Evolutionary conservation across 2,113 vertebrate species (phyloP), one percentile per base, ranked within the genome.

Genomic region (Melierax canorus): DNA sequence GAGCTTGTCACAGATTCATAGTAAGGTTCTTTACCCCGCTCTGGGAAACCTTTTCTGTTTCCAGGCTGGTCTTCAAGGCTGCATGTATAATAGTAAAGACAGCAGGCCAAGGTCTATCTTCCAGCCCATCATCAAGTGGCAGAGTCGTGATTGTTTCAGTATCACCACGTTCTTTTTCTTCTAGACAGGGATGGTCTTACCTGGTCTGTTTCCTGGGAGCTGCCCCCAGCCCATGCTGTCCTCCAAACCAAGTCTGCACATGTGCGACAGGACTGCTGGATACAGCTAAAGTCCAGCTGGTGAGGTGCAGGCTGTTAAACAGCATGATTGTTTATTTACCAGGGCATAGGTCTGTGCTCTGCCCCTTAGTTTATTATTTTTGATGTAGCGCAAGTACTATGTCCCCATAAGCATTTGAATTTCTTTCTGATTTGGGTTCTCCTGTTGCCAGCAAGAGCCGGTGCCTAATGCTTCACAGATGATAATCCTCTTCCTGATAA

Each of bases 1-100:
- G 24, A 86, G 14, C n/a, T 86, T 80, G 29, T 89, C 84, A 55
- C n/a, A 77, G 12, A 74, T 83, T 77, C 41, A 73, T n/a, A 80
- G 45, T 26, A 50, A 43, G 22, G 22, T 86, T n/a, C 39, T 56
- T 88, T 60, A 72, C 4, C 12, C 13, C 2, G 4, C 43, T 53
- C 59, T 73, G 50, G 34, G 76, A 86, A 94, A n/a, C 17, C 5
- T 60, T n/a, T 58, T 78, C 20, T 82, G 48, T 86, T 91, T 84
- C n/a, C 32, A 91, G 56, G 50, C 64, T 85, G 51, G 32, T 62
- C 38, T 93, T 56, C 73, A 75, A 78, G 46, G 41, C 51, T 90
- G 74, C 24, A 9, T 34, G 27, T 64, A 24, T 32, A 56, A 84
- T 30, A 68, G 63, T 46, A 86, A 86, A 74, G 51, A 92, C 29